Base-by-base conservation (phyloP, 2,113 vertebrate species). In the Hypocryptadius cinnamomeus region DNA sequence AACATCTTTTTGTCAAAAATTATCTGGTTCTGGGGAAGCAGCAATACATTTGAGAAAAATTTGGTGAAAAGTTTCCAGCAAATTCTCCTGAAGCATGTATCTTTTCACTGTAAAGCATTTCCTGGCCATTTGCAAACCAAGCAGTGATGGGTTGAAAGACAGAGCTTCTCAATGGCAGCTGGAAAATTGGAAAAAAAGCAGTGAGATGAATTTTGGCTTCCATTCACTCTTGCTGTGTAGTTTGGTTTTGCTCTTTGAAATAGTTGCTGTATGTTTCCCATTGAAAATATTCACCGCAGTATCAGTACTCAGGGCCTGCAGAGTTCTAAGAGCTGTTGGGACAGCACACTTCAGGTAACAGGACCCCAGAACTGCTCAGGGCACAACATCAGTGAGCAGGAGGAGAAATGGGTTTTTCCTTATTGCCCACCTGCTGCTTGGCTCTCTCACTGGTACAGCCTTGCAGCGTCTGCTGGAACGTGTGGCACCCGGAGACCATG, bases 271-370 rank as follows among this genome's bases (percentile, higher is more conserved):
- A 14, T 1, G 3, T 5, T 28, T 15, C 23, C n/a, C 2, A 0
- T 2, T 1, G 0, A 54, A 35, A 94, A 57, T 50, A 45, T 5
- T 28, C 15, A 39, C 13, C 0, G 0, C 7, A 7, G 13, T 19
- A 8, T 42, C 45, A 17, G 31, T 25, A n/a, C n/a, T 33, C 8
- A 9, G 60, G 30, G 22, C 20, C 15, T 51, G n/a, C 11, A 21
- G 42, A 70, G 28, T 53, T 77, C 40, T 31, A 30, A 50, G 78
- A 45, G 10, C 25, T 72, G 16, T 42, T 5, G 31, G 40, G 80
- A 51, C 44, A 18, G 13, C 8, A 27, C 7, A 3, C 37, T 40
- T 35, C 30, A 47, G 33, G 72, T 78, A 28, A 51, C 47, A 83
- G 63, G 45, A 77, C 20, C 20, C 27, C 51, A 74, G 51, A 39